Evolutionary conservation across 53 echinoderm and acorn worm species (phyloP).

Genomic region (Holothuria scabra): DNA sequence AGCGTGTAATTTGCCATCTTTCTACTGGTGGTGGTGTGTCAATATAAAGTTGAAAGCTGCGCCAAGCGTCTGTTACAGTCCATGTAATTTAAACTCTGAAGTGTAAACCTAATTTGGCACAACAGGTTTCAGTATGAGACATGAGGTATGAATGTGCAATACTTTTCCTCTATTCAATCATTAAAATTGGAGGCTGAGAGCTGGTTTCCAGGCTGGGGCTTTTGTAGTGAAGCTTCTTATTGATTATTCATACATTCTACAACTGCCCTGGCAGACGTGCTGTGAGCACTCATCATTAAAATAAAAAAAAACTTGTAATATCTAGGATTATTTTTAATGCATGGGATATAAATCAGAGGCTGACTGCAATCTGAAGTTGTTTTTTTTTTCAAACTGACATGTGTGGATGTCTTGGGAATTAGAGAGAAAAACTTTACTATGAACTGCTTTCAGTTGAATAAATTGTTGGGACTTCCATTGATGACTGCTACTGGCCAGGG

Average conservation of each 20-base stretch:
- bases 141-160: neutral
- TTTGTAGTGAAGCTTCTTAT: constrained; percentile 6
- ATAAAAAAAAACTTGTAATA: too few species aligned
- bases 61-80: neutral
- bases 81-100: constrained; percentile 31
- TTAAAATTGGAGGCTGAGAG: constrained; percentile 5
- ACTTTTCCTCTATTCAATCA: constrained; percentile 7
- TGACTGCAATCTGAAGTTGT: constrained; percentile 24
- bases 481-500: too few species aligned
- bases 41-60: neutral
- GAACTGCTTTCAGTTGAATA: neutral
- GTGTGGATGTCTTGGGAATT: constrained; percentile 15
- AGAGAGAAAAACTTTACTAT: constrained; percentile 9
- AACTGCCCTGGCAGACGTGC: too few species aligned
- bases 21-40: too few species aligned
- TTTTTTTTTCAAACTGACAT: neutral
- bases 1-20: too few species aligned
- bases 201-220: constrained; percentile 16
- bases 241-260: constrained; percentile 15
- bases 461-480: too few species aligned
- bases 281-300: too few species aligned
- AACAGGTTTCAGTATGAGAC: constrained; percentile 26
- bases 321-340: too few species aligned
- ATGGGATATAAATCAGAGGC: constrained; percentile 22
- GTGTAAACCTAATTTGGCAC: constrained; percentile 35